phyloP scores from a whole-genome alignment of 2,888 invertebrate species.

The Digitonthophagus gazella region DNA sequence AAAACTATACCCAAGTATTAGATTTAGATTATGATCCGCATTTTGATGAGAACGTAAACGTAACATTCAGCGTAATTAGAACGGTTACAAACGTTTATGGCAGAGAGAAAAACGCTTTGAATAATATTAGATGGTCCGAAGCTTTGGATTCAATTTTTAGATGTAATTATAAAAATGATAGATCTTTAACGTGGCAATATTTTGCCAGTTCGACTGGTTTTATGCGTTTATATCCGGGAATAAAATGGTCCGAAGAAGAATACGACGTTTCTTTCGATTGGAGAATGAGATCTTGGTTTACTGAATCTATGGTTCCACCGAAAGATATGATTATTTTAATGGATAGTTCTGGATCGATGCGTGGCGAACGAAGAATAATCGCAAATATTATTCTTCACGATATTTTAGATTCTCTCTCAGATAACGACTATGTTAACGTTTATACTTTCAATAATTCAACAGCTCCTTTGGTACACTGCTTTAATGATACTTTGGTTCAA shows the following conservation, averaged over 20 bases:
- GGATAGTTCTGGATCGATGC: slow-evolving; percentile 68
- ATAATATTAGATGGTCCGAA: slow-evolving; percentile 94
- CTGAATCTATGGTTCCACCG: slow-evolving; percentile 95
- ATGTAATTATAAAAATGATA: slow-evolving; percentile 79
- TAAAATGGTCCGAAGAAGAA: slow-evolving; percentile 62
- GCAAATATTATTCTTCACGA: slow-evolving; percentile 80
- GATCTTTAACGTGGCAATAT: slow-evolving; percentile 95
- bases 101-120: slow-evolving; percentile 79
- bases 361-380: slow-evolving; percentile 70
- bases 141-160: slow-evolving; percentile 86
- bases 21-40: slow-evolving; percentile 58
- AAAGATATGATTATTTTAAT: slow-evolving; percentile 81
- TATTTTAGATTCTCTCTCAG: slow-evolving; percentile 92
- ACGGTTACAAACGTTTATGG: slow-evolving; percentile 92
- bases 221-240: slow-evolving; percentile 94
- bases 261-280: slow-evolving; percentile 82
- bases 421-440: slow-evolving; percentile 97
- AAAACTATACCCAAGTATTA: neutral
- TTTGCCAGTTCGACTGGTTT: slow-evolving; percentile 96
- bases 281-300: slow-evolving; percentile 92
- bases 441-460: slow-evolving; percentile 83
- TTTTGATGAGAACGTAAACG: slow-evolving; percentile 72
- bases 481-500: slow-evolving; percentile 68
- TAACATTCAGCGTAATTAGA: slow-evolving; percentile 81
- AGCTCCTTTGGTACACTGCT: slow-evolving; percentile 82